Conservation (phyloP, 2,888 invertebrate species). For the Tetragonula carbonaria region DNA sequence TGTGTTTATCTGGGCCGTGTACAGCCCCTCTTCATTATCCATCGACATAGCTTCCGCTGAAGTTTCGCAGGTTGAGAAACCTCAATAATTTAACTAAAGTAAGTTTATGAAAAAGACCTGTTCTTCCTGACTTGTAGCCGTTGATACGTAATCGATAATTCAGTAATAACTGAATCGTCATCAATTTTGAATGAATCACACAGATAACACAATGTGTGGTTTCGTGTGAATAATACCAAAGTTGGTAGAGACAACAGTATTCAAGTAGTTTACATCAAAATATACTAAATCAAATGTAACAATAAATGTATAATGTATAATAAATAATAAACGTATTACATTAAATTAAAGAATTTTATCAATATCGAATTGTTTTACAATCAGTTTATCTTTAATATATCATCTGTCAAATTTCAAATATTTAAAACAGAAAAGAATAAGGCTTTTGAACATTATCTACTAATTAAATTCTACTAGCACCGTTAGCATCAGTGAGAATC, state of each 20-base stretch:
- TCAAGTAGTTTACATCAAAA: not conserved
- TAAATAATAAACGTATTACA: too few relatives aligned
- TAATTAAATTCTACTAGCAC: too few relatives aligned
- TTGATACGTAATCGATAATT: not conserved
- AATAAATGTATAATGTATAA: too few relatives aligned
- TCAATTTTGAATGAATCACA: not conserved
- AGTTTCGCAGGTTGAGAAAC: constrained; percentile 63
- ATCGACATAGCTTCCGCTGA: constrained; percentile 63
- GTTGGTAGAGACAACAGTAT: not conserved
- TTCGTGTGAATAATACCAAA: not conserved
- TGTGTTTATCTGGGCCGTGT: constrained; percentile 70
- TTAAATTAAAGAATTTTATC: not conserved
- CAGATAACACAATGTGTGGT: not conserved
- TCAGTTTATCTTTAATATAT: not conserved
- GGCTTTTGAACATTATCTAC: too few relatives aligned
- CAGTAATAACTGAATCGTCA: not conserved
- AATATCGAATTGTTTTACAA: not conserved
- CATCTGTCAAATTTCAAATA: too few relatives aligned
- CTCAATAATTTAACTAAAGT: not conserved
- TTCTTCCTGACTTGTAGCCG: too few relatives aligned
- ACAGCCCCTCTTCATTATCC: constrained; percentile 72
- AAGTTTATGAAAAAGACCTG: not conserved
- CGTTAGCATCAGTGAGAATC: too few relatives aligned
- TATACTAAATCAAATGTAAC: not conserved
- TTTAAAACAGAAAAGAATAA: too few relatives aligned